Base-by-base conservation (phyloP, 1,140 invertebrate species). In the Nasonia giraulti region DNA sequence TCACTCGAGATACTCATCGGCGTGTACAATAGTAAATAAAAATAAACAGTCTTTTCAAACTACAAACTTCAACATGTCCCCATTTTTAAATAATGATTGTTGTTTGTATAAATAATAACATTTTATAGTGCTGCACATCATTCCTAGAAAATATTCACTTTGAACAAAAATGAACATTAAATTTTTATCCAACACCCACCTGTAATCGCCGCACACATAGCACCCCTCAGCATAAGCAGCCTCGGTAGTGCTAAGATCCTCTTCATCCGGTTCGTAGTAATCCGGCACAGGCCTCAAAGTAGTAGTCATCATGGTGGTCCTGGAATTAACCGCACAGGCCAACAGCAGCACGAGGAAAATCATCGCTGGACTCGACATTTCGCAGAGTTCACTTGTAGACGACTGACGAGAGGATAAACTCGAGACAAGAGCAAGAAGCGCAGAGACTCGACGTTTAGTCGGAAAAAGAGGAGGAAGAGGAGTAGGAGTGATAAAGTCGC, bases 151-250 rank as follows among this genome's bases (percentile, higher is more conserved):
- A 3, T 5, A 33, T 33, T 33, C 5, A 33, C 5, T 33, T 33
- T 5, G 2, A 5, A 33, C 33, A 33, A 33, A 33, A 2, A 33
- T 33, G 1, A 33, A 33, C 2, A 37, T 37, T 6, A 37, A 37
- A 37, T 37, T 6, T 37, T 37, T 37, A 37, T 37, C 33, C 5
- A 37, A 37, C 62, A 23, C 74, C 71, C 85, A 91, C 90, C 89
- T 91, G 86, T 91, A 91, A 82, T 86, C 84, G 23, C 89, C 90
- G 68, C 90, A 91, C 55, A 87, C 83, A 23, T 87, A 80, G 68
- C 90, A 91, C 12, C 89, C 90, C 2, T 89, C 86, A 66, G 86
- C 82, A 20, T 82, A 40, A 73, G 85, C 81, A 44, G 86, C 79
- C 40, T 80, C 74, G n/a, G 69, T 71, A 47, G 75, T 44, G 11